phyloP scores from a whole-genome alignment of 2,888 invertebrate species.

The Drosophila melanosoma region DNA sequence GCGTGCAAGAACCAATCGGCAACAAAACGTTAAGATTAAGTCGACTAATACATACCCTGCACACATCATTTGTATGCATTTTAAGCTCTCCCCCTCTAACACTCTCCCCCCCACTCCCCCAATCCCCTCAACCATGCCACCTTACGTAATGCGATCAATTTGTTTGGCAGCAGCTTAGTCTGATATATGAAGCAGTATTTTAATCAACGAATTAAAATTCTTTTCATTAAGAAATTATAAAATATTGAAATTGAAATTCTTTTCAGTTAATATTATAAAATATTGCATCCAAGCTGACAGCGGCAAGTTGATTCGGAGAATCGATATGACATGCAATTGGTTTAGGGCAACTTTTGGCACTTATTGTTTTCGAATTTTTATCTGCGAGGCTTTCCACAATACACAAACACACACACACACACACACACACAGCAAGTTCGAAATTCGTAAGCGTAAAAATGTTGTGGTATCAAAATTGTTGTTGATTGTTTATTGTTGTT shows the following conservation, averaged over 20 bases:
- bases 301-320: slow-evolving; percentile 4
- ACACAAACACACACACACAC: slow-evolving; percentile 1
- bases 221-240: background rate
- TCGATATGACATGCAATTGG: slow-evolving; percentile 8
- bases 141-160: slow-evolving; percentile 23
- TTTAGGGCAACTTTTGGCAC: slow-evolving; percentile 46
- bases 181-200: slow-evolving; percentile 30
- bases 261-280: background rate
- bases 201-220: background rate
- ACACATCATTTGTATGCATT: background rate
- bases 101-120: background rate
- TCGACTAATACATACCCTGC: slow-evolving; percentile 35
- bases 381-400: slow-evolving; percentile 29
- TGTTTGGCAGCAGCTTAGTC: slow-evolving; percentile 38
- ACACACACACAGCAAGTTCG: slow-evolving; percentile 4
- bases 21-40: background rate
- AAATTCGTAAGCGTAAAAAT: slow-evolving; percentile 25
- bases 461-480: slow-evolving; percentile 41
- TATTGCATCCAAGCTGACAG: slow-evolving; percentile 5
- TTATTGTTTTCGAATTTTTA: slow-evolving; percentile 32
- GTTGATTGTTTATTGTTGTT: slow-evolving; percentile 30
- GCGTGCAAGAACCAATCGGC: slow-evolving; percentile 43
- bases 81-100: slow-evolving; percentile 14
- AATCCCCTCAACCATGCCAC: too few relatives aligned
- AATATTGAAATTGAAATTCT: background rate